Base-by-base conservation (phyloP, 2,113 vertebrate genomes). In the Paramisgurnus dabryanus region DNA sequence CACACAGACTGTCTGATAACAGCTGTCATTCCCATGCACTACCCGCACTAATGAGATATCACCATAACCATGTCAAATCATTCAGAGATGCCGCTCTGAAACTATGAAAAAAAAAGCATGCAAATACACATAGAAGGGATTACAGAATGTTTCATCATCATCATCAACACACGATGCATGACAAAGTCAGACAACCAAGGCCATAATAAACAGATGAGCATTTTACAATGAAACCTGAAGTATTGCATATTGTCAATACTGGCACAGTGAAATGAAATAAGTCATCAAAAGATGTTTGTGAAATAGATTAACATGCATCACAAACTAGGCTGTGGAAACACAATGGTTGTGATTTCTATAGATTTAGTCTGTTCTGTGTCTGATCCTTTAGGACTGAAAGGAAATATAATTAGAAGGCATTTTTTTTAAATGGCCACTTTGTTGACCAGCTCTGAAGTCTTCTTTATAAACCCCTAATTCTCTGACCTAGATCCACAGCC, bases 81-180 rank as follows among this genome's bases (percentile, higher is more conserved):
- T 81, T 86, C 73, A 87, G 74, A 85, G 58, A 82, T 41, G 34
- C 13, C 15, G 39, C 41, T 75, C 72, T 50, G 57, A 74, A 47
- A 68, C 40, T 41, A 69, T 12, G 3, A 63, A 22, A 75, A 49
- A 60, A 60, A 63, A 39, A 64, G 83, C 77, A 60, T 81, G 86
- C 85, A 88, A 88, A 88, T 82, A 88, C 84, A 78, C 41, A 50
- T 6, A 43, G 34, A 74, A 60, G 60, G 22, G 69, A 60, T 90
- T 90, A 86, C 89, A 67, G 8, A 3, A 61, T 68, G 83, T 90
- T 90, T 89, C 89, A 90, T 90, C 87, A 90, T 90, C 87, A 89
- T 82, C 61, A 67, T 11, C 34, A 66, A 75, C n/a, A 40, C 72
- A 18, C 53, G 27, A 53, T 60, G 65, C 60, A 75, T 63, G 57